Conservation (phyloP, 2,113 vertebrate genomes). For the Nycticryphes semicollaris region DNA sequence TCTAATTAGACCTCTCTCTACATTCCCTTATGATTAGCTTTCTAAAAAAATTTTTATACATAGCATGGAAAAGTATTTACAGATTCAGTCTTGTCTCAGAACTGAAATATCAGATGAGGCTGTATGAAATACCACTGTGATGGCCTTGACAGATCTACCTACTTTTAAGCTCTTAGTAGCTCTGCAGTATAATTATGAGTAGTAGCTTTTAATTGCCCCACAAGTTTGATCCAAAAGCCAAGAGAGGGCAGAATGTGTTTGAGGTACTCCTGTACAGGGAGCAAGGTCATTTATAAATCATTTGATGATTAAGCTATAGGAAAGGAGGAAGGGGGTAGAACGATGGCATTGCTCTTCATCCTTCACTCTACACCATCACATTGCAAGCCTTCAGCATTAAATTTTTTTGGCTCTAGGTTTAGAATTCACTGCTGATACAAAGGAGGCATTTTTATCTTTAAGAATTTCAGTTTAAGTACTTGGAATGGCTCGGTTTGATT, state of each 20-base stretch:
- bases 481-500: background rate
- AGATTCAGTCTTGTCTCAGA: background rate
- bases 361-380: background rate
- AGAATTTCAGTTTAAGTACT: background rate
- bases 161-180: background rate
- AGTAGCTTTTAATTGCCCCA: background rate
- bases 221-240: background rate
- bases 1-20: background rate
- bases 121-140: background rate
- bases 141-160: background rate
- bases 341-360: accelerated
- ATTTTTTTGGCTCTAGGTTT: background rate
- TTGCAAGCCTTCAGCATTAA: background rate
- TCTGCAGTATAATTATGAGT: background rate
- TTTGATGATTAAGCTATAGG: background rate
- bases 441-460: background rate
- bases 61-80: background rate
- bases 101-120: background rate
- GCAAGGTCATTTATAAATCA: background rate
- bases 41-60: background rate
- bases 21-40: background rate
- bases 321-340: background rate
- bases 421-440: background rate
- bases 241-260: background rate
- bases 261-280: background rate